These are phyloP conservation scores for Cochlearius cochlearius DNA, from an alignment of 2,113 vertebrate genomes.

Conservation along the genomic window DNA sequence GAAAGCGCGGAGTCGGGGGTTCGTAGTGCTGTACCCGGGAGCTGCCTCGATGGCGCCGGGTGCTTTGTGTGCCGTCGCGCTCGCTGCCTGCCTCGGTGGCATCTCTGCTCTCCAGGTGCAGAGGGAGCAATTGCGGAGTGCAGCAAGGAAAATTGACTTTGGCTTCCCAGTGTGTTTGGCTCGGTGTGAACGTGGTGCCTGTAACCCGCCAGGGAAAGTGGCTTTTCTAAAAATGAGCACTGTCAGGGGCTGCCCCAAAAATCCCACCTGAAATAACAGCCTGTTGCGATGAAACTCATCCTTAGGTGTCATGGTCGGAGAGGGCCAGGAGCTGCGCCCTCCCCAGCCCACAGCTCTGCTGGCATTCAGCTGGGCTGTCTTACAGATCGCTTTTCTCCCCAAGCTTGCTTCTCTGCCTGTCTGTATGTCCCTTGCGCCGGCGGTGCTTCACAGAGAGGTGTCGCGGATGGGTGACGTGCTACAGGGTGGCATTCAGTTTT, in stretches of 20 bases:
- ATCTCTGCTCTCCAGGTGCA: not conserved
- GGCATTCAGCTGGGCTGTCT: not conserved
- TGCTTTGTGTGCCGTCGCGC: fast-evolving
- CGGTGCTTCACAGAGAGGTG: not conserved
- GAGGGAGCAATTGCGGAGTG: not conserved
- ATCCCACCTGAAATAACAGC: not conserved
- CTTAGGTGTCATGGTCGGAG: not conserved
- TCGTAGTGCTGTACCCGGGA: not conserved
- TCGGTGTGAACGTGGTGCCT: not conserved
- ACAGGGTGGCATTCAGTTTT: not conserved
- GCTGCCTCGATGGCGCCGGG: not conserved
- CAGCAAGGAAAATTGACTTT: not conserved
- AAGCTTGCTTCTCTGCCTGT: not conserved
- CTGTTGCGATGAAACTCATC: not conserved
- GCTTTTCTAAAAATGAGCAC: not conserved
- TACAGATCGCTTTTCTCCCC: not conserved
- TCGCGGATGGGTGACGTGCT: fast-evolving
- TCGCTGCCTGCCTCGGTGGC: not conserved
- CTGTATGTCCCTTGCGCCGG: fast-evolving
- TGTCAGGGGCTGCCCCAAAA: not conserved
- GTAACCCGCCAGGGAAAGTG: not conserved
- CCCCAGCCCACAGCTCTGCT: not conserved
- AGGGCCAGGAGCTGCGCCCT: not conserved
- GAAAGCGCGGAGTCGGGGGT: not conserved
- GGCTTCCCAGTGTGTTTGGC: not conserved